Evolutionary conservation across 35 echinoderm and acorn worm species (phyloP), one percentile per base, ranked within the genome.

Genomic region (Holothuria glaberrima): DNA sequence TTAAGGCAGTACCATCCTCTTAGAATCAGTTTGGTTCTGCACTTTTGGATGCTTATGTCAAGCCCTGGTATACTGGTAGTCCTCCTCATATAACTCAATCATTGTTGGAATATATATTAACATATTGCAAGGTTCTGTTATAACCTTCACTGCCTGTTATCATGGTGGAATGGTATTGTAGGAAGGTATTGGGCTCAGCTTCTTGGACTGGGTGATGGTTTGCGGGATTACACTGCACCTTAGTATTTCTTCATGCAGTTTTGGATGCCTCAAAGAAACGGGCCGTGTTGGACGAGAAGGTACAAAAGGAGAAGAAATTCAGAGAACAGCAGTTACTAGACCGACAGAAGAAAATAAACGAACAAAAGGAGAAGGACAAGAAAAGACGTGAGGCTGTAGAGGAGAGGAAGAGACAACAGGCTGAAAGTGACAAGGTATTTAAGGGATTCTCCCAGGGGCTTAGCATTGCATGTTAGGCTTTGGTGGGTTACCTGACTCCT

Each of bases 231-330:
- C 50, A 14, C 12, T 75, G 71, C 71, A 82, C 79, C 48, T 29
- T 25, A 82, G 32, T 33, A 66, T 46, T 86, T 86, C 28, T 27
- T 34, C 45, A 26, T 32, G 4, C 83, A 86, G 83, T 86, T 68
- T 30, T 86, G 30, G 83, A 86, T 61, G 83, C 83, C 30, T 86
- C 83, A 1, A 86, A 86, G 79, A 82, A 60, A n/a, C 79, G 79
- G 79, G 79, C 79, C 22, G 48, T 21, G 5, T 54, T 86, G n/a
- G 58, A 66, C 13, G 83, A 66, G 62, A 86, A 86, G 36, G 16
- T 64, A 22, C 62, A 63, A 19, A 86, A 86, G 28, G 83, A 86
- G 83, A 63, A 86, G 45, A 86, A 68, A 32, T 86, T 86, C 35
- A 38, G 83, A 68, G 83, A 86, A 33, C 58, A 86, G 62, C 83